Base-by-base conservation (phyloP, 1,140 invertebrate species). In the Sweltsa coloradensis region DNA sequence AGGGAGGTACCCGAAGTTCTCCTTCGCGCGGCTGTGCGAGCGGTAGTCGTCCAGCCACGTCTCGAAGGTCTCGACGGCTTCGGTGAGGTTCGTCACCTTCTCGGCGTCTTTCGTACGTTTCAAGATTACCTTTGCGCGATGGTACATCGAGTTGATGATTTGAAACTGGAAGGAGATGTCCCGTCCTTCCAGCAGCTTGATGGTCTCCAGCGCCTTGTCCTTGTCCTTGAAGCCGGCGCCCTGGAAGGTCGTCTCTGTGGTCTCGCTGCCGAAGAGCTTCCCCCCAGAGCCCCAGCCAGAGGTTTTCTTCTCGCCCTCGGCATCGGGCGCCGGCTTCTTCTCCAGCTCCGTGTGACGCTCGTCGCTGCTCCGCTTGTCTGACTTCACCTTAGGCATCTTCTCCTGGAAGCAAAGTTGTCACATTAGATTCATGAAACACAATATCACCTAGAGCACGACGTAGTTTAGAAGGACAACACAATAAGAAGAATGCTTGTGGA, bases 191-290 rank as follows among this genome's bases (percentile, higher is more conserved):
- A 68, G 44, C 3, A 55, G 25, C 11, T 45, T 44, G 14, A 68
- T 37, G 2, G 64, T 68, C 21, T 67, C 57, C 25, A 60, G 19
- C 3, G 66, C 65, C 31, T 65, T 67, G 14, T 61, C 58, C 43
- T 67, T 65, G 52, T 68, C 62, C 47, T 67, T 66, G 55, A 65
- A 68, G 5, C 66, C 65, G 7, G 51, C 59, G 26, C 59, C 59
- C 45, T 55, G 53, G 34, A 60, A 57, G 5, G 56, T 56, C n/a
- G 52, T 58, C 45, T 59, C 57, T 11, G 49, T 55, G 0, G 48
- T 51, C 34, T 56, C 57, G 6, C 47, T 40, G 13, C 55, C 57
- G 36, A 57, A 58, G 18, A 59, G 29, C 22, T 57, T 45, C 6
- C 55, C 54, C 3, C 54, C 50, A 26, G 24, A 23, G 14, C 51